Conservation (phyloP, 2,888 invertebrate genomes). For the Cantharis flavilabris region DNA sequence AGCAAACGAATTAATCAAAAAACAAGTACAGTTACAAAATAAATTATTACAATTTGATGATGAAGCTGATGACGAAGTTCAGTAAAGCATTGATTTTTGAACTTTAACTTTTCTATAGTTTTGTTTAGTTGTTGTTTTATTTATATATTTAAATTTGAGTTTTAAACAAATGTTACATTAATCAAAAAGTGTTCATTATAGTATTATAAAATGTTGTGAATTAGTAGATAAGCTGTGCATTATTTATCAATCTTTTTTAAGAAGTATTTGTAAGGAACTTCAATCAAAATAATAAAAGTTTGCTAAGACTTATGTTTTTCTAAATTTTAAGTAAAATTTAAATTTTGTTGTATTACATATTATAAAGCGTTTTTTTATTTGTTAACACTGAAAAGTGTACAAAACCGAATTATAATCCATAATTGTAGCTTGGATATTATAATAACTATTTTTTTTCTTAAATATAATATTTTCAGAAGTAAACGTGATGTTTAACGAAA, state of each 20-base stretch:
- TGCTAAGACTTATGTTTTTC: neutral
- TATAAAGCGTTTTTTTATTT: neutral
- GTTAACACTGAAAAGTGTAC: neutral
- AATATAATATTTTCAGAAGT: neutral
- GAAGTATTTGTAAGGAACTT: neutral
- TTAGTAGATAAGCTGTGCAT: neutral
- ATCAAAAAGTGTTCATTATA: neutral
- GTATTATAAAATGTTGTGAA: neutral
- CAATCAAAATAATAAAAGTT: neutral
- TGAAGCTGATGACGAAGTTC: neutral
- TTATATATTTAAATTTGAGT: neutral
- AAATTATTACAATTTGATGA: neutral
- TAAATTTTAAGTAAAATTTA: neutral
- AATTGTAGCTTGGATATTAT: neutral
- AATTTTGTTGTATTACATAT: neutral
- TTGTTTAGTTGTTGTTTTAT: neutral
- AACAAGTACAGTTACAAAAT: neutral
- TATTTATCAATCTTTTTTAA: neutral
- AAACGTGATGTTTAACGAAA: neutral
- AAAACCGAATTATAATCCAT: neutral
- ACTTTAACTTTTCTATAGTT: neutral
- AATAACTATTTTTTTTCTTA: neutral
- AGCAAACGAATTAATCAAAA: neutral
- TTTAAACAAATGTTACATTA: neutral
- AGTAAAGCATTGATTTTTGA: neutral